Evolutionary conservation across 2,797 vertebrate species (phyloP), one percentile per base, ranked within the genome.

Genomic region (Sternotherus odoratus): DNA sequence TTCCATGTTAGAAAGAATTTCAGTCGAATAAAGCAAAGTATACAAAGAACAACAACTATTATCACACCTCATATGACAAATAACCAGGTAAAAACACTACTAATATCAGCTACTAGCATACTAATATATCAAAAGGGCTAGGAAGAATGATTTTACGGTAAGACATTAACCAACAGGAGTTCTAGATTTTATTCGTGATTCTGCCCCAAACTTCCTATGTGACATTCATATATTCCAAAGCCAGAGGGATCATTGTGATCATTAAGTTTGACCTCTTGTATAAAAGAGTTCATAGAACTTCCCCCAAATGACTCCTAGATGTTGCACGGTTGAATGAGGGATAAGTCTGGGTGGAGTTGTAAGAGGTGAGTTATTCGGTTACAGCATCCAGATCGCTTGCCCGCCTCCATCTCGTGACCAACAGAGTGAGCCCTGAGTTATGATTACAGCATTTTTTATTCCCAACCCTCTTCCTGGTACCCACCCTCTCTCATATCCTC

Each of bases 11-110:
- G 30, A 77, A 90, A 92, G 83, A 24, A 30, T 0, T 48, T 48
- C n/a, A 89, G 66, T 92, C 89, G 74, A 86, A 91, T 79, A 93
- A 83, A 12, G 5, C 80, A 95, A 91, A 8, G 28, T 89, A 54
- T 36, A 6, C 56, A 85, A 93, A 87, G n/a, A 66, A 90, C n/a
- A 87, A 16, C 6, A 87, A 19, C 6, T 81, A 49, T 88, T 89
- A 33, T 74, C 43, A 85, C n/a, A 43, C 24, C 77, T 85, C 51
- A 49, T 8, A 78, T 36, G 12, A 9, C 6, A 77, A 5, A 1
- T 16, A 90, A 46, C 91, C 4, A 56, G 81, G 12, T 83, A 30
- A 88, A 57, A 83, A 74, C 30, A 46, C 39, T 75, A 91, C 75
- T 12, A 11, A 2, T 24, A 79, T 51, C 3, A n/a, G 2, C 9